Evolutionary conservation across 2,888 invertebrate species (phyloP).

Genomic region (Amphipyra berbera): DNA sequence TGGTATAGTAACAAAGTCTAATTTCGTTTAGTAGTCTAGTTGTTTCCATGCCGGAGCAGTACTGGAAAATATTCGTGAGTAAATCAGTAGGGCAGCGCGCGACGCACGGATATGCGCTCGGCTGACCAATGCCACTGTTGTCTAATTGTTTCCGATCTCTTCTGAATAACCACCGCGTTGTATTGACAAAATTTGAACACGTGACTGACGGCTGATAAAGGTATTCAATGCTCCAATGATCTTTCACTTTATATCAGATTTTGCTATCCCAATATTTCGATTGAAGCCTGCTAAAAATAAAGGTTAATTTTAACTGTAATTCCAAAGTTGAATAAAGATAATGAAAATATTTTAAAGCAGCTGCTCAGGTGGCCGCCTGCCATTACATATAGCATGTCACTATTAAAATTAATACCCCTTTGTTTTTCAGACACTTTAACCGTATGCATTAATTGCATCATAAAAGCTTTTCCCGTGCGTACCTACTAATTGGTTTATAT

Average conservation of each 20-base stretch:
- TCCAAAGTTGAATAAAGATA: constrained; percentile 50
- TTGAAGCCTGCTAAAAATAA: constrained; percentile 28
- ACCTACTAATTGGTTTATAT: constrained; percentile 74
- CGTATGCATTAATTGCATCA: constrained; percentile 77
- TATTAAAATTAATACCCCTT: constrained; percentile 80
- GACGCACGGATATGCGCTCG: constrained; percentile 85
- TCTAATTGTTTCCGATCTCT: constrained; percentile 89
- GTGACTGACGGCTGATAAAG: constrained; percentile 78
- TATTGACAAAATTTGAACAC: constrained; percentile 86
- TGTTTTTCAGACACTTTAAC: constrained; percentile 78
- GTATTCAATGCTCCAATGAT: constrained; percentile 70
- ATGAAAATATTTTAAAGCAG: constrained; percentile 59
- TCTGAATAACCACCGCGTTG: constrained; percentile 82
- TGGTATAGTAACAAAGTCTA: constrained; percentile 34
- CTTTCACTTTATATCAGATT: constrained; percentile 55
- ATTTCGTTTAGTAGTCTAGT: constrained; percentile 44
- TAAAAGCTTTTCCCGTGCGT: constrained; percentile 75
- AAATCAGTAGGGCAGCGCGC: constrained; percentile 80
- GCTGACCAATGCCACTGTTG: constrained; percentile 86
- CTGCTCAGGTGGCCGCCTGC: constrained; percentile 72
- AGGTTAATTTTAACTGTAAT: constrained; percentile 31
- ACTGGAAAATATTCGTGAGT: constrained; percentile 76
- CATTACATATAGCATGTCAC: constrained; percentile 75
- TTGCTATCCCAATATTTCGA: constrained; percentile 38
- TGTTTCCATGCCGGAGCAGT: constrained; percentile 59